Evolutionary conservation across 2,888 invertebrate species (phyloP).

Genomic region (Tipula vernalis): DNA sequence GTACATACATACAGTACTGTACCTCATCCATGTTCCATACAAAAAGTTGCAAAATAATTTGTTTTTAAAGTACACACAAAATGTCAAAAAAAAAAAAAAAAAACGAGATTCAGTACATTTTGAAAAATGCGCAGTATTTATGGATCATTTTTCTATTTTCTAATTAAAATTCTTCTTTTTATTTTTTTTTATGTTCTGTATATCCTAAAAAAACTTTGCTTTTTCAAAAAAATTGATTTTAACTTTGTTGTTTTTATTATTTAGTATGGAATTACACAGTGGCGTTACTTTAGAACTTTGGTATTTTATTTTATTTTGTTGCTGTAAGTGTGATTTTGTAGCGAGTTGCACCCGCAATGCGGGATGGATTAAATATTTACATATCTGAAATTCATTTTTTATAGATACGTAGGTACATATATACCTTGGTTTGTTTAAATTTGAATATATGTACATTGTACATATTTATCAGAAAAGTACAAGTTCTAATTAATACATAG

Average conservation of each 20-base stretch:
- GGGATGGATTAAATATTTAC: not conserved
- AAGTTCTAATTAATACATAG: not conserved
- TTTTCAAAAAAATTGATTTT: not conserved
- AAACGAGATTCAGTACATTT: not conserved
- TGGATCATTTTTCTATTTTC: constrained; percentile 4
- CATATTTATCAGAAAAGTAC: not conserved
- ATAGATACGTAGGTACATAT: not conserved
- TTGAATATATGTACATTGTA: not conserved
- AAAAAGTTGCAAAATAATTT: not conserved
- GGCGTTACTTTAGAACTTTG: not conserved
- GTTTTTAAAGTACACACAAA: not conserved
- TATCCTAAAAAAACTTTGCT: not conserved
- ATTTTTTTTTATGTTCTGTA: not conserved
- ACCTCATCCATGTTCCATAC: not conserved
- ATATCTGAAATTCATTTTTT: not conserved
- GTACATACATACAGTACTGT: not conserved
- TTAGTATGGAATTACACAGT: not conserved
- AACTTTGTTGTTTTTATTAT: not conserved
- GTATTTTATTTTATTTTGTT: not conserved
- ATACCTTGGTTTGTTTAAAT: not conserved
- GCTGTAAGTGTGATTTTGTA: not conserved
- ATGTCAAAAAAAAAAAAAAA: not conserved
- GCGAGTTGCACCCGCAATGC: not conserved
- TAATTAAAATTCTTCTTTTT: not conserved
- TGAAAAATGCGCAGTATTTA: constrained; percentile 9